Conservation (phyloP, 2,113 vertebrate genomes). For the Nestor notabilis region DNA sequence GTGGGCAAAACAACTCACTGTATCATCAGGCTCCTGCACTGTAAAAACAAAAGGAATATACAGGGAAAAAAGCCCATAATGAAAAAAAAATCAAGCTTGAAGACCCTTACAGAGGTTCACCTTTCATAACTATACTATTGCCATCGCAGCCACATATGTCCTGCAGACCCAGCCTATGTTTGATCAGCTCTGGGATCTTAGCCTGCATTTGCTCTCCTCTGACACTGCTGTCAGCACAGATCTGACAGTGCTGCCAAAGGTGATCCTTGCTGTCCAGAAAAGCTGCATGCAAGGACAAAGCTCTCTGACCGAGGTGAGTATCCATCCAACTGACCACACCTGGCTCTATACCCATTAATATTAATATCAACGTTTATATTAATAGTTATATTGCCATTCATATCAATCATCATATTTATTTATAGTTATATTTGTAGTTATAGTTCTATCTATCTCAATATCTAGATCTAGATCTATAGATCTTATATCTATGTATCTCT, state of each 20-base stretch:
- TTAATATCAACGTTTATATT: background rate
- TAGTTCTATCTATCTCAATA: background rate
- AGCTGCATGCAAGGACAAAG: background rate
- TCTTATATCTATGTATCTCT: background rate
- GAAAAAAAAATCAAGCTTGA: background rate
- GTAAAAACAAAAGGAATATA: background rate
- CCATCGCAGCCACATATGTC: accelerated
- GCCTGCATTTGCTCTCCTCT: background rate
- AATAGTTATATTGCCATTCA: background rate
- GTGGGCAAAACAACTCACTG: background rate
- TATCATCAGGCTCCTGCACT: background rate
- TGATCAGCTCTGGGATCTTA: background rate
- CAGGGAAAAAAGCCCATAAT: background rate
- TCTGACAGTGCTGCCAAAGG: background rate
- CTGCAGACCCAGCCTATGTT: background rate
- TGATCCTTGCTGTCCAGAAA: background rate
- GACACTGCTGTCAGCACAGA: background rate
- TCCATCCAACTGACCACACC: background rate
- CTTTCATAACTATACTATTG: background rate
- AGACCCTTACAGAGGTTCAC: background rate
- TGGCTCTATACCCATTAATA: background rate
- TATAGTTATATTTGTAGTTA: background rate
- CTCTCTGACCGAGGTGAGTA: background rate
- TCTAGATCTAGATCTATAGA: background rate
- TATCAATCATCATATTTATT: background rate